Percentiles rank a stretch among this genome's conserved stretches.
Evolutionary conservation across 1,140 invertebrate genomes (phyloP).

Genomic region (Hydropsyche tenuis): DNA sequence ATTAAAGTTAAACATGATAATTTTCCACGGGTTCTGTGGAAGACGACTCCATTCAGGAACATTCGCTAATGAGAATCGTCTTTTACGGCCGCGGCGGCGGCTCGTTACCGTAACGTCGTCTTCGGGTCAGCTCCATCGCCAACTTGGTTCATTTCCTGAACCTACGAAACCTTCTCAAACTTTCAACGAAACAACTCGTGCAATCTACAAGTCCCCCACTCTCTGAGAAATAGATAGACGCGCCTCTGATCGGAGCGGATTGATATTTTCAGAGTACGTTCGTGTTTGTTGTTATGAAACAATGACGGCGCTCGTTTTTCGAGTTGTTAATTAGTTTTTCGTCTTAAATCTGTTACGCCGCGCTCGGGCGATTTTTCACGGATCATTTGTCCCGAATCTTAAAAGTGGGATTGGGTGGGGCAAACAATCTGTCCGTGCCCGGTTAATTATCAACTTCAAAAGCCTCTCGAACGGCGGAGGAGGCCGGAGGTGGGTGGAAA

Average conservation of each 20-base stretch:
- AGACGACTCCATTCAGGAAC: neutral
- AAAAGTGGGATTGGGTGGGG: neutral
- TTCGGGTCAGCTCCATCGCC: neutral
- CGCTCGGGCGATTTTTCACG: slow-evolving; percentile 13
- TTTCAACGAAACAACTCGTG: neutral
- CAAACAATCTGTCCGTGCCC: neutral
- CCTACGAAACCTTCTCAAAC: slow-evolving; percentile 5
- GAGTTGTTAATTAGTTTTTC: neutral
- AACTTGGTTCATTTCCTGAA: slow-evolving; percentile 24
- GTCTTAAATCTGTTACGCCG: too few relatives aligned
- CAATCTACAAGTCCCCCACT: too few relatives aligned
- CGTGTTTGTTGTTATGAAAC: neutral
- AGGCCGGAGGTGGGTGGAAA: neutral
- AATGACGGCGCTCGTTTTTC: neutral
- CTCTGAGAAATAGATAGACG: too few relatives aligned
- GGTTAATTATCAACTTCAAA: slow-evolving; percentile 21
- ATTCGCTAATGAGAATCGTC: slow-evolving; percentile 14
- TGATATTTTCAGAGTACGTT: slow-evolving; percentile 3
- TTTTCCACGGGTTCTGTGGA: too few relatives aligned
- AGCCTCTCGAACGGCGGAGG: neutral
- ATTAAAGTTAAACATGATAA: too few relatives aligned
- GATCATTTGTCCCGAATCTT: slow-evolving; percentile 13
- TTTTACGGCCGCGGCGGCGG: neutral
- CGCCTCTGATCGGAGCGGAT: too few relatives aligned
- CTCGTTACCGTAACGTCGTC: slow-evolving; percentile 8